Conservation (phyloP, 2,113 vertebrate genomes). For the Pluvialis apricaria region DNA sequence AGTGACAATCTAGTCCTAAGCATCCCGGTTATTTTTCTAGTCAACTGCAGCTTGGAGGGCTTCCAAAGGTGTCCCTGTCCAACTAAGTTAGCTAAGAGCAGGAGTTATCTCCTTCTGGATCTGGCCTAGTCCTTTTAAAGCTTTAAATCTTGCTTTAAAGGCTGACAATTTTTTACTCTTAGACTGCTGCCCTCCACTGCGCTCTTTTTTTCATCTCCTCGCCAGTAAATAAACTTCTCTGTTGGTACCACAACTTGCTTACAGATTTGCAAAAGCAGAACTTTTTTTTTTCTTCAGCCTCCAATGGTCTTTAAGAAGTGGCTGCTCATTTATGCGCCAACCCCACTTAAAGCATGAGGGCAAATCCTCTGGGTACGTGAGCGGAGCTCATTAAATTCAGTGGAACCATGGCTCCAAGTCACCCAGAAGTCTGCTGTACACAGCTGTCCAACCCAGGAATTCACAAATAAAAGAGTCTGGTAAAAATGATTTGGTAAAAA, state of each 20-base stretch:
- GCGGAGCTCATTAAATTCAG: not conserved
- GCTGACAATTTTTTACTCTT: not conserved
- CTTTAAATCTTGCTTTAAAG: not conserved
- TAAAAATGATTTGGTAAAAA: not conserved
- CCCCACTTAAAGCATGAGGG: not conserved
- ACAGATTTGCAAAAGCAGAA: not conserved
- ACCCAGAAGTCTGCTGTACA: not conserved
- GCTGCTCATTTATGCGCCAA: not conserved
- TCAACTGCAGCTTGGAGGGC: not conserved
- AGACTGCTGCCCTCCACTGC: not conserved
- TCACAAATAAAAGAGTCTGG: not conserved
- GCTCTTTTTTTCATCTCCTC: not conserved
- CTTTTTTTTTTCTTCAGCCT: not conserved
- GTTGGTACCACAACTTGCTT: not conserved
- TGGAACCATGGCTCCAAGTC: not conserved
- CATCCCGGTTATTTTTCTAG: not conserved
- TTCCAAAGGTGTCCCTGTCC: not conserved
- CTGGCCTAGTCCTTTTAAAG: not conserved
- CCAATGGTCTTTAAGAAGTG: not conserved
- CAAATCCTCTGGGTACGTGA: not conserved
- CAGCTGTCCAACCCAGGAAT: not conserved
- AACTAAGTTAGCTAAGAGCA: not conserved
- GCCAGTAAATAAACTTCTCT: not conserved
- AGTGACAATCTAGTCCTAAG: not conserved
- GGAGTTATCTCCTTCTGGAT: not conserved